phyloP scores from a whole-genome alignment of 2,113 vertebrate species.

The Percopsis transmontana region DNA sequence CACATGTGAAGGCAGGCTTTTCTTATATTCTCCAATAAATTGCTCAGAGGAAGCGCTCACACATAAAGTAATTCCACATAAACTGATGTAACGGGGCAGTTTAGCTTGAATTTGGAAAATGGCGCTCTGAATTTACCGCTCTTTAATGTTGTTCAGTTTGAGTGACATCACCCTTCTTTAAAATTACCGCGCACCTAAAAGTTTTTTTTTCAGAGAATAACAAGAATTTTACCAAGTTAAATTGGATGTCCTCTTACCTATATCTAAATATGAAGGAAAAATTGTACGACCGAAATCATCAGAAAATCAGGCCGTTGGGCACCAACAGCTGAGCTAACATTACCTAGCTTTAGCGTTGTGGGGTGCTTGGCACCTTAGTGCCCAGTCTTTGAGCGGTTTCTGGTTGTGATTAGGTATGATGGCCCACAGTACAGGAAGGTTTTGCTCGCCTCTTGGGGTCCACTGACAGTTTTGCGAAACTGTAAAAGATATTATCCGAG shows the following conservation, averaged over 20 bases:
- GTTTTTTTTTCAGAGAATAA: constrained; percentile 31
- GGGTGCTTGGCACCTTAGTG: constrained; percentile 63
- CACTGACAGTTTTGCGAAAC: constrained; percentile 72
- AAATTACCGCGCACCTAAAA: constrained; percentile 41
- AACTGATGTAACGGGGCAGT: constrained; percentile 51
- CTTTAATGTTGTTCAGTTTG: constrained; percentile 52
- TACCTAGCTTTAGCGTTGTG: constrained; percentile 32
- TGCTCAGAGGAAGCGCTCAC: constrained; percentile 65
- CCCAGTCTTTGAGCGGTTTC: constrained; percentile 54
- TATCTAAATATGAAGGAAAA: too few relatives aligned
- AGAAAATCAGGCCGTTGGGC: constrained; percentile 33
- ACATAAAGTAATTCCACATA: constrained; percentile 63
- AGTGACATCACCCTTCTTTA: constrained; percentile 58
- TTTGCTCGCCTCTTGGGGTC: constrained; percentile 45
- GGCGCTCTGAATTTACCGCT: constrained; percentile 52
- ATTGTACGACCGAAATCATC: too few relatives aligned
- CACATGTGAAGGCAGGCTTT: constrained; percentile 62
- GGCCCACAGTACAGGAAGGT: constrained; percentile 66
- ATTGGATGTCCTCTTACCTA: too few relatives aligned
- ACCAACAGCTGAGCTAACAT: constrained; percentile 37
- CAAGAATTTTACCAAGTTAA: too few relatives aligned
- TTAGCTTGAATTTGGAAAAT: constrained; percentile 70
- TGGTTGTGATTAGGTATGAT: constrained; percentile 69
- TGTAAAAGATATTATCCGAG: constrained; percentile 77
- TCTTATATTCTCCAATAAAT: constrained; percentile 73